Base-by-base conservation (phyloP, 2,888 invertebrate species). In the Coremacera marginata region DNA sequence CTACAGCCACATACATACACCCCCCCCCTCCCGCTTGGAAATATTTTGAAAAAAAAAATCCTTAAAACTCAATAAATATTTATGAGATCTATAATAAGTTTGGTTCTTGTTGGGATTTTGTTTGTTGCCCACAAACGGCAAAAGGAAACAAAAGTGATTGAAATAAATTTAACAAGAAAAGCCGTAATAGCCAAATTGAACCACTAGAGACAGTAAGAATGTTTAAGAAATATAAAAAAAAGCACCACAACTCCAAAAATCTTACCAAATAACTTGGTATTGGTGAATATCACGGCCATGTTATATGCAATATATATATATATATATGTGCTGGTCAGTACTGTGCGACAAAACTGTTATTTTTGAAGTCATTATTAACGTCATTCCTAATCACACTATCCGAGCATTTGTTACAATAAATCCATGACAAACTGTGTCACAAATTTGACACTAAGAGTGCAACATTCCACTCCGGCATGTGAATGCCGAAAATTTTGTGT, bases 31-130 rank as follows among this genome's bases (percentile, higher is more conserved):
- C 8, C 22, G 8, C 11, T 60, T 16, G 7, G 9, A 34, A 74
- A 34, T 60, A 65, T 83, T 86, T 77, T 83, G 82, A 83, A 83
- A 86, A 44, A 44, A 44, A 44, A 44, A 44, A 44, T 85, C 85
- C 85, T 86, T 87, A 86, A 86, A 86, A 86, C 87, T 86, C 86
- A 86, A 86, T 86, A 86, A 86, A 86, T 86, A 86, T 86, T 86
- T 86, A 86, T 86, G 87, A 86, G 86, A 44, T 82, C 84, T 83
- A 83, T 86, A 84, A 86, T 86, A 84, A 75, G 67, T 74, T 68
- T 16, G 57, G 22, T 34, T 71, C 31, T 60, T 34, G 44, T 34
- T 63, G 73, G 63, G 73, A 73, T 63, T 65, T 65, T 34, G 71
- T 62, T 73, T 78, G 79, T 51, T 44, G 44, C 44, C 11, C 14